These are phyloP conservation scores for Scaptomyza tumidula DNA, from an alignment of 2,888 invertebrate species.

Conservation along the genomic window DNA sequence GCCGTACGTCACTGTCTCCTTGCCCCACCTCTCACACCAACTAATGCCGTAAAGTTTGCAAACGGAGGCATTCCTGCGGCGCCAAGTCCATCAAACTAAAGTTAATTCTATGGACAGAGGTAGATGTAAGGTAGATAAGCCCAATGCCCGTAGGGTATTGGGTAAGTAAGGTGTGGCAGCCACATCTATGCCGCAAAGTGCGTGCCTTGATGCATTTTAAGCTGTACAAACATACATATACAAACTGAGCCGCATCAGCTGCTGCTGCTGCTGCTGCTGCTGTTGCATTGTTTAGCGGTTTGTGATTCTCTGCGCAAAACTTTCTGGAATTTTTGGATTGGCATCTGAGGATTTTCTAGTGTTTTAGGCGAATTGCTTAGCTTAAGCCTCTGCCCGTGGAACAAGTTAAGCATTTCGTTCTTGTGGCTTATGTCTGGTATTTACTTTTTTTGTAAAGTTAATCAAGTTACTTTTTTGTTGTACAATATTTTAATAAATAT, in stretches of 20 bases:
- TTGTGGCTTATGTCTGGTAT: background rate
- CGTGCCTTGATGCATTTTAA: background rate
- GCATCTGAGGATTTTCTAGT: background rate
- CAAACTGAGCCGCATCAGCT: conserved; percentile 30
- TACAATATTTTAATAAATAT: background rate
- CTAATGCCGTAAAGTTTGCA: conserved; percentile 39
- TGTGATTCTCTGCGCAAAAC: conserved; percentile 25
- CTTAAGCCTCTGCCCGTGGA: background rate
- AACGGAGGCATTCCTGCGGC: conserved; percentile 44
- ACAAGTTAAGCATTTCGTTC: background rate
- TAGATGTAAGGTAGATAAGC: background rate
- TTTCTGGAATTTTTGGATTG: conserved; percentile 24
- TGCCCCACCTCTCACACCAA: background rate
- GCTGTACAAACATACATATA: background rate
- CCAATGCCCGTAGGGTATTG: background rate
- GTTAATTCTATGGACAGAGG: conserved; percentile 7
- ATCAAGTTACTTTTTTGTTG: background rate
- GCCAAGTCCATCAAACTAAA: conserved; percentile 47
- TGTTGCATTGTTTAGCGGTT: conserved; percentile 47
- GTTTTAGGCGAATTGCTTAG: background rate
- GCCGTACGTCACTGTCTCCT: background rate
- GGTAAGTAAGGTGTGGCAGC: background rate
- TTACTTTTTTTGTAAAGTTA: background rate
- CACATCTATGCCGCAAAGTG: conserved; percentile 8
- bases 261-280: conserved; percentile 36